A percentile compares a stretch with the other conserved stretches of the same genome.
These are phyloP conservation scores for Sitobion miscanthi DNA, from an alignment of 1,140 invertebrate species.

Conservation along the genomic window DNA sequence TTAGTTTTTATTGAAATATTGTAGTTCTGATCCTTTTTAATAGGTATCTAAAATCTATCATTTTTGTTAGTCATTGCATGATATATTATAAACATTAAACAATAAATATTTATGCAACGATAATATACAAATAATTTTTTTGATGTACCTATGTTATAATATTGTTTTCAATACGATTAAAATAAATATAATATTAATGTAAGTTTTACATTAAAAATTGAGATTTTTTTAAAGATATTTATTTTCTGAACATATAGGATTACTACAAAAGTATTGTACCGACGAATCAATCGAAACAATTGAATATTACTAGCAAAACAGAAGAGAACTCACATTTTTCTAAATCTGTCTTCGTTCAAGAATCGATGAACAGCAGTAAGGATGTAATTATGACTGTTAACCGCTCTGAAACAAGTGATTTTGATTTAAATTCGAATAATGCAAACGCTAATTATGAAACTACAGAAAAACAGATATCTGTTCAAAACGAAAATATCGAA, in stretches of 20 bases:
- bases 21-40: not conserved
- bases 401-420: not conserved
- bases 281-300: not conserved
- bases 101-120: not conserved
- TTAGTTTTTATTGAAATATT: not conserved
- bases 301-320: not conserved
- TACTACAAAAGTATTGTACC: conserved; percentile 49
- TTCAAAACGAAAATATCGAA: conserved; percentile 61
- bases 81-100: not conserved
- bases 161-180: not conserved
- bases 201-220: not conserved
- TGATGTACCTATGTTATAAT: not conserved
- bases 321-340: conserved; percentile 34
- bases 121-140: not conserved
- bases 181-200: not conserved
- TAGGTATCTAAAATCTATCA: not conserved
- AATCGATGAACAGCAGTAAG: conserved; percentile 24
- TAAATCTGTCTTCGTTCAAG: conserved; percentile 32
- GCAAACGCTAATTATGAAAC: not conserved
- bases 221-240: not conserved
- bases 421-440: not conserved
- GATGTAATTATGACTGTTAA: conserved; percentile 16
- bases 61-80: too few relatives aligned
- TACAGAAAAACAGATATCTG: conserved; percentile 2
- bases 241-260: conserved; percentile 35